Percentiles rank a stretch among this genome's conserved stretches.
Conservation (phyloP, 2,797 vertebrate species). For the Syncerus caffer region DNA sequence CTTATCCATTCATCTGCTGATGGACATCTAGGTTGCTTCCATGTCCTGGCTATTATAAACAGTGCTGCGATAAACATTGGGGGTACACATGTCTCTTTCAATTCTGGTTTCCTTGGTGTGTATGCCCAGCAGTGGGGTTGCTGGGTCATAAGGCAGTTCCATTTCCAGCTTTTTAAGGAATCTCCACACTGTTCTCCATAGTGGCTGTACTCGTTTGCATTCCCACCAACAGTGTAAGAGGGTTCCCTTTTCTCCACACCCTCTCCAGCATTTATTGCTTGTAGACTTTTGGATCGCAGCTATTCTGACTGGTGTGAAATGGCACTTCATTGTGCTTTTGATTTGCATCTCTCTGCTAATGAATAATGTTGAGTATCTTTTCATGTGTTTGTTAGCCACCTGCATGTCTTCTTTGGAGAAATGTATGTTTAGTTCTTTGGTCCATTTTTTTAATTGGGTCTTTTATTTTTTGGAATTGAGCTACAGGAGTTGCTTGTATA, state of each 20-base stretch:
- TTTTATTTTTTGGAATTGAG: too few species aligned
- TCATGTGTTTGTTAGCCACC: not conserved
- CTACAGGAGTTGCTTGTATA: not conserved
- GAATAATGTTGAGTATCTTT: not conserved
- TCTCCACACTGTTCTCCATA: not conserved
- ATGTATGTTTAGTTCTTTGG: not conserved
- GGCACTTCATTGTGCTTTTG: not conserved
- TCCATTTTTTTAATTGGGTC: too few species aligned
- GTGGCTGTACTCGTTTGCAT: not conserved
- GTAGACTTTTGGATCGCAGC: not conserved
- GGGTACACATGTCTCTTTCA: not conserved
- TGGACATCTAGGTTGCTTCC: not conserved
- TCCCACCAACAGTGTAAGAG: not conserved
- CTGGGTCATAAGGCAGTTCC: not conserved
- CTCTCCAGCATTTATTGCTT: not conserved
- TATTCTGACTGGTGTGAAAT: not conserved
- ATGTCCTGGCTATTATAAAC: not conserved
- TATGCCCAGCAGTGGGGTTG: not conserved
- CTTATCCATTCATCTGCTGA: not conserved
- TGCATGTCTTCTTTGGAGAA: not conserved
- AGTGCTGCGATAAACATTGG: rapidly evolving
- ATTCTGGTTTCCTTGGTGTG: not conserved
- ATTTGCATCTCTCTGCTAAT: not conserved
- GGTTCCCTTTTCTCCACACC: not conserved
- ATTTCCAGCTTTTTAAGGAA: not conserved